Conservation (phyloP, 2,113 vertebrate species). For the Tricholaema leucomelas region DNA sequence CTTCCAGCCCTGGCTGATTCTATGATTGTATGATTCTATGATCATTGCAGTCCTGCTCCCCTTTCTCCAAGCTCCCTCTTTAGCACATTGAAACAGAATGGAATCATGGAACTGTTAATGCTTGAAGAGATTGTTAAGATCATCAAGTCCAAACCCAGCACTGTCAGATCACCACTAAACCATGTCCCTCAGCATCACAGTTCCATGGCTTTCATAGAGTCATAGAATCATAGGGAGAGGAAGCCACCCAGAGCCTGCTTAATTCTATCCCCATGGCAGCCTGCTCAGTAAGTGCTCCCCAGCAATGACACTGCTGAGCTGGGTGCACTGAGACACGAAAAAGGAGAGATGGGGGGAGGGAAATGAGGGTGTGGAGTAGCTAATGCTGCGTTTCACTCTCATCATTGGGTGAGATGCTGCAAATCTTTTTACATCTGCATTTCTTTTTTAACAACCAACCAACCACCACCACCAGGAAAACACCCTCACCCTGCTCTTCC, state of each 20-base stretch:
- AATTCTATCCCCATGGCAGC: not conserved
- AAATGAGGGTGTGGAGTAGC: not conserved
- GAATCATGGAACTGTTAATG: no score
- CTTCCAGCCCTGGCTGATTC: no score
- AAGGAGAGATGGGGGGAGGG: not conserved
- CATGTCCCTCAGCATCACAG: no score
- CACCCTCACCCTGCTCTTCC: not conserved
- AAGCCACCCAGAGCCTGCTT: not conserved
- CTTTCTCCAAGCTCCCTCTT: not conserved
- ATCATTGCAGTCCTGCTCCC: not conserved
- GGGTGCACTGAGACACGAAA: not conserved
- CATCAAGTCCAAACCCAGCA: no score
- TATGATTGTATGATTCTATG: no score
- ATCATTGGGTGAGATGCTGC: not conserved
- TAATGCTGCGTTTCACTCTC: not conserved
- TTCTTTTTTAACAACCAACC: no score
- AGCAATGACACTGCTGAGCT: not conserved
- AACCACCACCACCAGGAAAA: no score
- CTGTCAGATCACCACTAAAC: no score
- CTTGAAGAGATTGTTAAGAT: no score
- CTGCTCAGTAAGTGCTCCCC: not conserved
- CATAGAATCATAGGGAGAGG: not conserved
- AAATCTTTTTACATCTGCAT: slow-evolving; percentile 7
- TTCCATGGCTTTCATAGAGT: no score
- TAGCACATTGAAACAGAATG: not conserved